phyloP scores from a whole-genome alignment of 2,888 invertebrate genomes.

The Cinara cedri region DNA sequence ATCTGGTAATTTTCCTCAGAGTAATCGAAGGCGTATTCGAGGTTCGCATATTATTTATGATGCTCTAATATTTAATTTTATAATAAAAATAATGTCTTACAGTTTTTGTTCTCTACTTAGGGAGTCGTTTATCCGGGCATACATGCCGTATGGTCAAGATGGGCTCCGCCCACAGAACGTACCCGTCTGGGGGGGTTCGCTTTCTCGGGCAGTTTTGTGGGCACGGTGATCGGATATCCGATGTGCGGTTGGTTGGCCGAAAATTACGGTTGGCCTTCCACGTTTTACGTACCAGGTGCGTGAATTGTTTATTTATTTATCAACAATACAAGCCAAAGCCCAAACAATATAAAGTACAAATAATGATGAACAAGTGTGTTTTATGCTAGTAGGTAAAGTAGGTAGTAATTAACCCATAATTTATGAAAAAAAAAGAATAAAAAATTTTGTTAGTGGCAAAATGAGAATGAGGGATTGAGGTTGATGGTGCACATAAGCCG shows the following conservation, averaged over 20 bases:
- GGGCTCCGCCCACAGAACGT: conserved; percentile 81
- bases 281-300: conserved; percentile 79
- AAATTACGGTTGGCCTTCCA: conserved; percentile 78
- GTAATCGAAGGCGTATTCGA: conserved; percentile 82
- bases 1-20: conserved; percentile 73
- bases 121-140: conserved; percentile 81
- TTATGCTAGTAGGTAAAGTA: too few species aligned
- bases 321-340: too few species aligned
- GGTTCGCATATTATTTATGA: conserved; percentile 64
- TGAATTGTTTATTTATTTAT: background rate
- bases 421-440: too few species aligned
- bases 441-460: too few species aligned
- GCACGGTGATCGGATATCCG: conserved; percentile 84
- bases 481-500: too few species aligned
- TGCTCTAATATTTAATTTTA: background rate
- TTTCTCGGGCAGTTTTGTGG: conserved; percentile 84
- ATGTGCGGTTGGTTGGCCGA: conserved; percentile 76
- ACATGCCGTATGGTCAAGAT: conserved; percentile 82
- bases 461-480: too few species aligned
- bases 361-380: too few species aligned
- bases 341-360: too few species aligned
- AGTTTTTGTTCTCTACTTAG: conserved; percentile 63
- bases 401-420: too few species aligned
- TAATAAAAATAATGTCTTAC: too few species aligned
- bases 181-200: conserved; percentile 81